Conservation (phyloP, 2,797 vertebrate genomes). For the Macrochelys suwanniensis region DNA sequence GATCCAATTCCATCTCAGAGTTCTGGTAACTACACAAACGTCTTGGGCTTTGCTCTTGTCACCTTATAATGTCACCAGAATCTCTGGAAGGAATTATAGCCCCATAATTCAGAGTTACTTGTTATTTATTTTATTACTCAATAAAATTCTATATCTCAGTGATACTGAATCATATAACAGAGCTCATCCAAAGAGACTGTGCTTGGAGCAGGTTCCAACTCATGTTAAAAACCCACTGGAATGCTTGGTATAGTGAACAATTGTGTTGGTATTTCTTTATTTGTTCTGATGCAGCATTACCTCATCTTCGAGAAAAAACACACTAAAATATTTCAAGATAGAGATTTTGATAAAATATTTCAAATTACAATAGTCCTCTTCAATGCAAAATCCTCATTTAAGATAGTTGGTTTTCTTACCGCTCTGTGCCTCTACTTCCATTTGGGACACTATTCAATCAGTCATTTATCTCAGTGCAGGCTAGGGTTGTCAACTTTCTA, state of each 20-base stretch:
- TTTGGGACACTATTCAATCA: background rate
- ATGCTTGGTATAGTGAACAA: background rate
- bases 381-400: background rate
- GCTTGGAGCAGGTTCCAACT: background rate
- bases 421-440: background rate
- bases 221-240: background rate
- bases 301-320: background rate
- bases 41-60: background rate
- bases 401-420: background rate
- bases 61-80: background rate
- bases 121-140: background rate
- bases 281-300: constrained; percentile 4
- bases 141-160: background rate
- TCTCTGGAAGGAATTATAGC: background rate
- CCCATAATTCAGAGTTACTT: background rate
- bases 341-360: background rate
- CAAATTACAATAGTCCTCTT: background rate
- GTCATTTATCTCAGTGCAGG: background rate
- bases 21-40: background rate
- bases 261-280: background rate
- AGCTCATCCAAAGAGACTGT: background rate
- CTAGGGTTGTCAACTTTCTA: too few species aligned
- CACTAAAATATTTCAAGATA: background rate
- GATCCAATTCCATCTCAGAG: background rate
- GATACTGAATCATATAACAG: background rate